Evolutionary conservation across 1,140 invertebrate genomes (phyloP), one percentile per base, ranked within the genome.

Genomic region (Saccostrea cuccullata): DNA sequence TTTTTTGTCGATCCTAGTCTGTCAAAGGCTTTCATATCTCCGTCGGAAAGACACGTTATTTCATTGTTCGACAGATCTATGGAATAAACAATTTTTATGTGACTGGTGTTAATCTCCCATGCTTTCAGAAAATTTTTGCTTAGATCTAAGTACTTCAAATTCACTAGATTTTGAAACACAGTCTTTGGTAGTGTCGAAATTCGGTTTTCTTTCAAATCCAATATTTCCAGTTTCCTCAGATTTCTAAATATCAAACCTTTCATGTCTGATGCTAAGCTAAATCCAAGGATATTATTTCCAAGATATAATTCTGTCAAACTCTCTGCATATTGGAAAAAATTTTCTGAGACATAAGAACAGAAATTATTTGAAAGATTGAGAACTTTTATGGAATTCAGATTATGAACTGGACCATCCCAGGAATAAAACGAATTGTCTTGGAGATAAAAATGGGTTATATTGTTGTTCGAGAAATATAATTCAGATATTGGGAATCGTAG

Each of bases 381-480:
- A 13, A 20, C 11, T 15, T 83, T 70, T 0, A 91, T 15, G 0
- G 36, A 17, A 23, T 88, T 26, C 5, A 91, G 36, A n/a, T 83
- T 83, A 0, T n/a, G 23, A 23, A 91, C 36, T 15, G 91, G 88
- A 15, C 91, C 91, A 15, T 55, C 83, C 87, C 86, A 88, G 0
- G 15, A 12, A 0, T 36, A 26, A 20, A 90, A 83, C 17, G 73
- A n/a, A 64, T 91, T 91, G 17, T 47, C 36, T 17, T 84, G 47
- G 0, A 87, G 47, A 84, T 17, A 47, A 15, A 84, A 9, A n/a
- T 47, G 20, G 17, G 36, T 40, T 15, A 84, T 23, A 23, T 13
- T 47, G 55, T 84, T 84, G 9, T 3, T 20, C 0, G 6, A n/a
- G 20, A 84, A 47, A 17, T 0, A 8, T 17, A 84, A 8, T n/a